Conservation (phyloP, 35 echinoderm and acorn worm species). For the Stichopus chloronotus region DNA sequence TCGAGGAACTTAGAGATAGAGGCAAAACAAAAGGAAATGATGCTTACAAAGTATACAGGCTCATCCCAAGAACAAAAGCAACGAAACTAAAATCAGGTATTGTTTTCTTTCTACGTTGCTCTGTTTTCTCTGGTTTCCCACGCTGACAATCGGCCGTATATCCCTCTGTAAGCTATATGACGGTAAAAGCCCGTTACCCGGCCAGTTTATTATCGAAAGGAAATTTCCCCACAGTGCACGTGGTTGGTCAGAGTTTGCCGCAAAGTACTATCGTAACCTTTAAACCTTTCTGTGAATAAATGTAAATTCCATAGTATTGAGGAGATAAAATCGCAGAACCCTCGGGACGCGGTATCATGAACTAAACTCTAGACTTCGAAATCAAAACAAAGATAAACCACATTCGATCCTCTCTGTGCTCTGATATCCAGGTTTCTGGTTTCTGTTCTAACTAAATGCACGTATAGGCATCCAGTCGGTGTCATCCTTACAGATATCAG, state of each 20-base stretch:
- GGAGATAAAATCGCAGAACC: too few relatives aligned
- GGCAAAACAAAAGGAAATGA: conserved; percentile 93
- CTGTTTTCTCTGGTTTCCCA: conserved; percentile 22
- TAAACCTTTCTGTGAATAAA: too few relatives aligned
- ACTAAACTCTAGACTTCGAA: too few relatives aligned
- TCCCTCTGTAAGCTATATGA: neutral
- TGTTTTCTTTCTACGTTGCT: neutral
- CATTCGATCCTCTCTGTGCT: too few relatives aligned
- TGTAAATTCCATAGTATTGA: too few relatives aligned
- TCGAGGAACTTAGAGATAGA: conserved; percentile 80
- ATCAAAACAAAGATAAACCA: too few relatives aligned
- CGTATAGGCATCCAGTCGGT: too few relatives aligned
- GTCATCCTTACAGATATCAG: too few relatives aligned
- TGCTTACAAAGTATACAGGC: conserved; percentile 93
- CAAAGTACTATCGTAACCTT: too few relatives aligned
- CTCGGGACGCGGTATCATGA: too few relatives aligned
- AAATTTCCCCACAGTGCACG: conserved; percentile 12
- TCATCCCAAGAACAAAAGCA: conserved; percentile 79
- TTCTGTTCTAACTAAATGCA: too few relatives aligned
- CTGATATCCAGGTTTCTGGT: too few relatives aligned
- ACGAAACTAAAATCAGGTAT: conserved; percentile 75
- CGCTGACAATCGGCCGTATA: neutral
- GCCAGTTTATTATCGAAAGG: conserved; percentile 1
- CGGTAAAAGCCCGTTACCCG: neutral
- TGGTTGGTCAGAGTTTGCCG: neutral